Conservation (phyloP, 2,797 vertebrate species). For the Pyrocephalus nanus region DNA sequence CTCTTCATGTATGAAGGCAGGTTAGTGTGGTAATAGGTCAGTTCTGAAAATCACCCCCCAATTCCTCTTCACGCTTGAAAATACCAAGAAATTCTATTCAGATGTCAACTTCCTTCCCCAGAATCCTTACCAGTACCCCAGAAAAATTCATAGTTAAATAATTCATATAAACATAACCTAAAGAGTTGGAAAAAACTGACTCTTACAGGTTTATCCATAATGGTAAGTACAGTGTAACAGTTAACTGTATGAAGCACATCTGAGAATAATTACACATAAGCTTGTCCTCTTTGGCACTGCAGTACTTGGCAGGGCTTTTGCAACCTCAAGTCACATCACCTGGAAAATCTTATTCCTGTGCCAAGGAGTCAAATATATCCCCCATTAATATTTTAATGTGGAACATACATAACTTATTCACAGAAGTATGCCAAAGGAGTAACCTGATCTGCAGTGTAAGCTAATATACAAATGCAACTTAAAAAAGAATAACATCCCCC, state of each 20-base stretch:
- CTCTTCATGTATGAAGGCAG: background rate
- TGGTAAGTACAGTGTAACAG: background rate
- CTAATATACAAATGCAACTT: background rate
- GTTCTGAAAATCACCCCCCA: background rate
- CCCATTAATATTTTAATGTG: constrained; percentile 18
- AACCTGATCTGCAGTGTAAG: background rate
- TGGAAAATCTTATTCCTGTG: constrained; percentile 3
- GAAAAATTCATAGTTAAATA: background rate
- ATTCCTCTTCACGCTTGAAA: background rate
- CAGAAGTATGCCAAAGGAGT: background rate
- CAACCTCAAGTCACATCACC: constrained; percentile 22
- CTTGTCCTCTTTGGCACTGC: background rate
- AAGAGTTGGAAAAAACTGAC: background rate
- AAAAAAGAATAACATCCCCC: background rate
- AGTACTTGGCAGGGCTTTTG: background rate
- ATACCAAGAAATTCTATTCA: background rate
- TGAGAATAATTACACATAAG: background rate
- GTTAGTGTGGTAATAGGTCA: background rate
- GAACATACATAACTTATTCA: constrained; percentile 7
- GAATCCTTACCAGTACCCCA: background rate
- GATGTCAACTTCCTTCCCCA: background rate
- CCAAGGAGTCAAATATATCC: constrained; percentile 2
- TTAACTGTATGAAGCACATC: background rate
- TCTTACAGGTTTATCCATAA: background rate
- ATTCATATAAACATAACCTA: background rate